Percentiles rank a stretch among this genome's conserved stretches.
phyloP scores from a whole-genome alignment of 2,888 invertebrate genomes.

The Drosophila antonietae region DNA sequence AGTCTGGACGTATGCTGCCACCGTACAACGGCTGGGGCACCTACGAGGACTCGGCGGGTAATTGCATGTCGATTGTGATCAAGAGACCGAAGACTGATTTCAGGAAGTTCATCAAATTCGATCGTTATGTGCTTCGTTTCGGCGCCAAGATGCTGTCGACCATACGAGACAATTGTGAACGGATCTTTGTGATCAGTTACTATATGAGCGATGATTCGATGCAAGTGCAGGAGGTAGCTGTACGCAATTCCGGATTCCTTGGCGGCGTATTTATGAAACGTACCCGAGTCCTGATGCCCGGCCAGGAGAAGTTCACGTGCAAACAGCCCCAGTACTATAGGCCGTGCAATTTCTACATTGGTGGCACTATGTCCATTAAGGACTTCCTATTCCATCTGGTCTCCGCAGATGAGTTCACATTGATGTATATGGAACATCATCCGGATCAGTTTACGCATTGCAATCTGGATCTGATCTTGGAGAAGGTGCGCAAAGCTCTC shows the following conservation, averaged over 20 bases:
- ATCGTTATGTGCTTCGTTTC: conserved; percentile 91
- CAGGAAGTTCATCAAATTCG: conserved; percentile 91
- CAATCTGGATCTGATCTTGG: conserved; percentile 90
- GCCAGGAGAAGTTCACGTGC: conserved; percentile 89
- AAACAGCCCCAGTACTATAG: conserved; percentile 91
- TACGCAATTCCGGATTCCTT: conserved; percentile 88
- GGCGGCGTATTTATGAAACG: conserved; percentile 89
- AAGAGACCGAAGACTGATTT: conserved; percentile 91
- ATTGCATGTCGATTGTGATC: conserved; percentile 92
- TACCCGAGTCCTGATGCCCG: conserved; percentile 89
- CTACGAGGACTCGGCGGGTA: conserved; percentile 95
- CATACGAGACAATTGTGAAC: conserved; percentile 87
- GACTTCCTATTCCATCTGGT: conserved; percentile 91
- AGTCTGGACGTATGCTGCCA: conserved; percentile 86
- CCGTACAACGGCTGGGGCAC: conserved; percentile 96
- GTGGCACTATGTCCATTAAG: conserved; percentile 91
- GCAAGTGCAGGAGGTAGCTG: conserved; percentile 91
- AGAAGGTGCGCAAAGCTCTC: conserved; percentile 89
- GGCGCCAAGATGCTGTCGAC: conserved; percentile 91
- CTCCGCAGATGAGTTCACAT: conserved; percentile 93
- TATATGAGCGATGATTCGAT: conserved; percentile 93
- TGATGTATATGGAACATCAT: conserved; percentile 94
- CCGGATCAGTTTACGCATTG: conserved; percentile 90
- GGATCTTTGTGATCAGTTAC: conserved; percentile 93
- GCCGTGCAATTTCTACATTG: conserved; percentile 93